A percentile compares a stretch with the other conserved stretches of the same genome.
Conservation (phyloP, 2,888 invertebrate genomes). For the Cheilosia soror region DNA sequence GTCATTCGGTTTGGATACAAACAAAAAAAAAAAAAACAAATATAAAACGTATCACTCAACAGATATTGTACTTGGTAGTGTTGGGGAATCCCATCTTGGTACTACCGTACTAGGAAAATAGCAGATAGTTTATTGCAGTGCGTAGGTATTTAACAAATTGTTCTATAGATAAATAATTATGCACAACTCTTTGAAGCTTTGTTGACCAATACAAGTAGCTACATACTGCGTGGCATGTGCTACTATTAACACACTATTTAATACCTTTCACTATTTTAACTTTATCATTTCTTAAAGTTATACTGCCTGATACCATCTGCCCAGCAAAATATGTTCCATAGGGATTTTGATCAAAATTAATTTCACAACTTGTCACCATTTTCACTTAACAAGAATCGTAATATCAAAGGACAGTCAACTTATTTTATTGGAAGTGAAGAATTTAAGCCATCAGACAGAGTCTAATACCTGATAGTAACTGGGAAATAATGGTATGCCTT, state of each 20-base stretch:
- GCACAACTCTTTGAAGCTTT: too few species aligned
- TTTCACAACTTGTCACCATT: constrained; percentile 82
- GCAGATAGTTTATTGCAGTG: too few species aligned
- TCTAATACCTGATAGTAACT: constrained; percentile 3
- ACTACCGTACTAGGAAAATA: too few species aligned
- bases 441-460: background rate
- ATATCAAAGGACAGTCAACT: background rate
- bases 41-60: too few species aligned
- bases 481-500: background rate
- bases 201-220: too few species aligned
- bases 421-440: background rate
- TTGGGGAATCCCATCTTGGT: too few species aligned
- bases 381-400: constrained; percentile 21
- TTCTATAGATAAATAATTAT: too few species aligned
- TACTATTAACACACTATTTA: background rate
- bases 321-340: constrained; percentile 82
- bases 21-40: too few species aligned
- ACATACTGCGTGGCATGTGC: too few species aligned
- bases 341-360: constrained; percentile 81
- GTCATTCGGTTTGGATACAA: too few species aligned
- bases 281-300: constrained; percentile 77
- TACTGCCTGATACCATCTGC: constrained; percentile 79
- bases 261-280: constrained; percentile 80
- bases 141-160: too few species aligned
- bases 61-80: too few species aligned